These are phyloP conservation scores for Tringa solitaria DNA, from an alignment of 2,113 vertebrate species.

Conservation along the genomic window DNA sequence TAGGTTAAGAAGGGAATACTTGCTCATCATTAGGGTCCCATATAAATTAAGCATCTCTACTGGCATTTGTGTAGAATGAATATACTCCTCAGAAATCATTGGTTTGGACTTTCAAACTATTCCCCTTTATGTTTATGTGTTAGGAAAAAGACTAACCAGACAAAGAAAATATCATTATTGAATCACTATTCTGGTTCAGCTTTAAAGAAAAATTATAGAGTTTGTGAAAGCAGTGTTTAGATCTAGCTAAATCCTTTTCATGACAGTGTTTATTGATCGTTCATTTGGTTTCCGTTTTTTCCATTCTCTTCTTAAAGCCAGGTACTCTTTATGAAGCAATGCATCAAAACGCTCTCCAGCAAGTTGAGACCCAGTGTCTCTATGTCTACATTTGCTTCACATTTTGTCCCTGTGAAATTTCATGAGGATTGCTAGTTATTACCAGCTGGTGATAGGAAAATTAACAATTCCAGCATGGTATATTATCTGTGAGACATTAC, in stretches of 20 bases:
- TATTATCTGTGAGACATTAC: background rate
- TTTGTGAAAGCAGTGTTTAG: background rate
- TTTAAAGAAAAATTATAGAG: background rate
- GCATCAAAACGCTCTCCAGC: background rate
- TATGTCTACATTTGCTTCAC: background rate
- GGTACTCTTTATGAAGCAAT: background rate
- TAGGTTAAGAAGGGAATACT: background rate
- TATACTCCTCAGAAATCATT: background rate
- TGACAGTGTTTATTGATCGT: background rate
- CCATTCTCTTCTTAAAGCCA: background rate
- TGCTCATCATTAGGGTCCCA: background rate
- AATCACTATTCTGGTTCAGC: background rate
- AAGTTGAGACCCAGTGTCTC: background rate
- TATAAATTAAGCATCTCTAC: background rate
- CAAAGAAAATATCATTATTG: background rate
- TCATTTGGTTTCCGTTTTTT: background rate
- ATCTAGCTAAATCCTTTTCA: background rate
- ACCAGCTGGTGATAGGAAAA: background rate
- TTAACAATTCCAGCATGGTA: background rate
- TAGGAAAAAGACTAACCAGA: background rate
- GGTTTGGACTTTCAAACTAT: background rate
- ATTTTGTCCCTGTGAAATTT: background rate
- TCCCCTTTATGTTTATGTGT: background rate
- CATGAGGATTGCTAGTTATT: background rate
- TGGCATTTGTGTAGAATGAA: background rate